Conservation (phyloP, 2,113 vertebrate genomes). For the Clarias gariepinus region DNA sequence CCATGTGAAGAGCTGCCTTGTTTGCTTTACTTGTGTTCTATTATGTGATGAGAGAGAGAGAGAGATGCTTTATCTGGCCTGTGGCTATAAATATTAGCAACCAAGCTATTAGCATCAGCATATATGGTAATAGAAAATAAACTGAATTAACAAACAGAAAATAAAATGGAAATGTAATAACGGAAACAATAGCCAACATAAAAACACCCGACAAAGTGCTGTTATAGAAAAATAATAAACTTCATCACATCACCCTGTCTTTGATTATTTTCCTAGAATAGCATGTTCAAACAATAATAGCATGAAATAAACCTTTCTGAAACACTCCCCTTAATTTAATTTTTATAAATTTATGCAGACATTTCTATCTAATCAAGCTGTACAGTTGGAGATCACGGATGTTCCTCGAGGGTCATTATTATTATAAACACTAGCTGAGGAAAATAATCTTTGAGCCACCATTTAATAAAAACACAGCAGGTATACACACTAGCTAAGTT, state of each 20-base stretch:
- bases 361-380: neutral
- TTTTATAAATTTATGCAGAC: neutral
- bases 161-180: too few relatives aligned
- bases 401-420: neutral
- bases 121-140: too few relatives aligned
- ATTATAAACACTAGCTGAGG: neutral
- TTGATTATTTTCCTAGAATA: neutral
- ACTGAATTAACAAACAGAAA: too few relatives aligned
- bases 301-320: neutral
- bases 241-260: neutral
- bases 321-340: neutral
- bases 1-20: too few relatives aligned
- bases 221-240: too few relatives aligned
- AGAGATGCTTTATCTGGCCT: too few relatives aligned
- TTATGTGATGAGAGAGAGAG: too few relatives aligned
- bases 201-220: neutral
- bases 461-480: neutral
- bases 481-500: neutral
- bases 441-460: neutral
- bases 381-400: neutral
- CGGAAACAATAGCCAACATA: too few relatives aligned
- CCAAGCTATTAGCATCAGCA: too few relatives aligned
- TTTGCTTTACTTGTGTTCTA: too few relatives aligned
- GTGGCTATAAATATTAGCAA: too few relatives aligned
- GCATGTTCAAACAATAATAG: neutral